A percentile compares a stretch with the other conserved stretches of the same genome.
phyloP scores from a whole-genome alignment of 2,888 invertebrate species.

The Lapara coniferarum region DNA sequence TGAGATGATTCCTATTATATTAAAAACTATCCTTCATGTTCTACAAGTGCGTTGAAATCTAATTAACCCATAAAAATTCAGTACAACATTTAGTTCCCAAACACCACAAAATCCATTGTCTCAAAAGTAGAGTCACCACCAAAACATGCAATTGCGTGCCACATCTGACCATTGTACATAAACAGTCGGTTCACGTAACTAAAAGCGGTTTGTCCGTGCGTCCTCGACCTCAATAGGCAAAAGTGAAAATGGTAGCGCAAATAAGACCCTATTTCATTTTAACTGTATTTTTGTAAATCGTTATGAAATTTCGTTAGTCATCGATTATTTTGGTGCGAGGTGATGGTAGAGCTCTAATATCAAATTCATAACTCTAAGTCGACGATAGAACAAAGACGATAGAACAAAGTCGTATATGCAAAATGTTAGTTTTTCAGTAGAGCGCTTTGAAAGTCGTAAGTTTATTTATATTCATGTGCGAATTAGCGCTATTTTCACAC shows the following conservation, averaged over 20 bases:
- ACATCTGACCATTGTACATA: slow-evolving; percentile 37
- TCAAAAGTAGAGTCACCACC: slow-evolving; percentile 19
- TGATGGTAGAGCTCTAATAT: background rate
- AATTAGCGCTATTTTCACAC: too few relatives aligned
- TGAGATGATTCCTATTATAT: too few relatives aligned
- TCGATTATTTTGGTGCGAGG: background rate
- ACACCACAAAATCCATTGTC: slow-evolving; percentile 3
- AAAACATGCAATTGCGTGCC: slow-evolving; percentile 27
- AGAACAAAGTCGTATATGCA: too few relatives aligned
- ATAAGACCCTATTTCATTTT: slow-evolving; percentile 28
- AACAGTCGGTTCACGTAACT: slow-evolving; percentile 54
- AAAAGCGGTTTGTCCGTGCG: slow-evolving; percentile 42
- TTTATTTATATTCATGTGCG: too few relatives aligned
- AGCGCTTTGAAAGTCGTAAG: too few relatives aligned
- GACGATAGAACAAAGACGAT: too few relatives aligned
- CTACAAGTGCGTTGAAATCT: slow-evolving; percentile 2
- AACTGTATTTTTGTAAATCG: slow-evolving; percentile 41
- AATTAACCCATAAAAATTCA: background rate
- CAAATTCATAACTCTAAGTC: too few relatives aligned
- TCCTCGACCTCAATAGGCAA: slow-evolving; percentile 74
- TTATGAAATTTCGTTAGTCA: slow-evolving; percentile 43
- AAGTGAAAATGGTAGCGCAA: slow-evolving; percentile 72
- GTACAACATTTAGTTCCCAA: background rate
- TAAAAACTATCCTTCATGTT: background rate
- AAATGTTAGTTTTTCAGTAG: too few relatives aligned